Base-by-base conservation (phyloP, 2,888 invertebrate species). In the Cataglyphis cursor region DNA sequence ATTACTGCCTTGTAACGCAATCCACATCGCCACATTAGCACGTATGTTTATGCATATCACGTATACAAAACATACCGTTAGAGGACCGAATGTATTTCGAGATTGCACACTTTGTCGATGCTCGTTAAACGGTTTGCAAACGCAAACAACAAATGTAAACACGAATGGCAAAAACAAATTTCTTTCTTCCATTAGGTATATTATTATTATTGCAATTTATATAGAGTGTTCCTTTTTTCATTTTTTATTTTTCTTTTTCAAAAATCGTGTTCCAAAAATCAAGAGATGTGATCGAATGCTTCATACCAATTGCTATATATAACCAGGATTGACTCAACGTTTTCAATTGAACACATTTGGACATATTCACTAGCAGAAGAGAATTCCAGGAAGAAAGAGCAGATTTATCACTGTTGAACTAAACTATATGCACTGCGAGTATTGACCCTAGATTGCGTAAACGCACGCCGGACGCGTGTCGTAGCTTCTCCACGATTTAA, bases 361-460 rank as follows among this genome's bases (percentile, higher is more conserved):
- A 44, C 28, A 5, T 12, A 21, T 35, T 35, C 12, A 5, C 9
- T 31, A 41, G 59, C 18, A 62, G 62, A 54, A 57, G 54, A 74
- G 64, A 65, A 68, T 51, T 61, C 28, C 21, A 51, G 31, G 35
- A 18, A 41, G 75, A 31, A 66, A 28, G 31, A 48, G 28, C 5
- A 38, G 31, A 84, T 84, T 87, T 91, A 90, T 91, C 88, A 80
- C 81, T 89, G 88, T 91, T 92, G 91, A 90, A 92, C 90, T 91
- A 89, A 91, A 91, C 83, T 90, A 90, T 89, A 91, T 89, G 88
- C 89, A 85, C 76, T 82, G 82, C 87, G 92, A 91, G 84, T 92
- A 89, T 92, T 91, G 91, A 92, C 89, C 92, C 90, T 91, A 89
- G 85, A 84, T 92, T 91, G 89, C 87, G 88, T 87, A 92, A 92